Evolutionary conservation across 2,888 invertebrate genomes (phyloP).

Genomic region (Chrysina gloriosa): DNA sequence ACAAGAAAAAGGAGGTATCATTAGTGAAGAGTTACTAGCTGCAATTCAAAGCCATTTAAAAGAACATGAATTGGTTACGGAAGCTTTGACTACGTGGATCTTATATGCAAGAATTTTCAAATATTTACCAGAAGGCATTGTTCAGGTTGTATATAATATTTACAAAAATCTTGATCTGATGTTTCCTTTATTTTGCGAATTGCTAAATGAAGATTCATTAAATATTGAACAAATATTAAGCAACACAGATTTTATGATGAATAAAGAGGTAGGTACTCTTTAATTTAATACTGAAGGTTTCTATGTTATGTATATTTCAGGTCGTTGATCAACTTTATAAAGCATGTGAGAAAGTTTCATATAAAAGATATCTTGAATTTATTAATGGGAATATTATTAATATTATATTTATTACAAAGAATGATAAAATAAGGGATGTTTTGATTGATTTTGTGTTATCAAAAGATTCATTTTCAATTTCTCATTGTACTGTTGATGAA

Average conservation of each 20-base stretch:
- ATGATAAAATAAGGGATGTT: slow-evolving; percentile 7
- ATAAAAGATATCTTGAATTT: slow-evolving; percentile 26
- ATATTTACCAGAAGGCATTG: slow-evolving; percentile 1
- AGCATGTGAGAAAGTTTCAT: slow-evolving; percentile 8
- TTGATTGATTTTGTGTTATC: slow-evolving; percentile 30
- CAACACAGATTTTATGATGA: neutral
- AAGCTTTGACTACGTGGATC: slow-evolving; percentile 20
- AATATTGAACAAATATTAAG: slow-evolving; percentile 9
- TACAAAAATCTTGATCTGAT: slow-evolving; percentile 1
- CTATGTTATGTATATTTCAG: slow-evolving; percentile 12
- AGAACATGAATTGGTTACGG: slow-evolving; percentile 7
- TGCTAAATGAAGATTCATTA: slow-evolving; percentile 17
- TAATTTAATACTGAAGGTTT: neutral
- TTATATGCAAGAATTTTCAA: slow-evolving; percentile 2
- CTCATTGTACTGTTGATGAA: neutral
- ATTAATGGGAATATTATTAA: slow-evolving; percentile 22
- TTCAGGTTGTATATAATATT: slow-evolving; percentile 5
- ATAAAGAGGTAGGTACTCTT: slow-evolving; percentile 7
- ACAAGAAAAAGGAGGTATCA: neutral
- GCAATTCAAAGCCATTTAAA: slow-evolving; percentile 17
- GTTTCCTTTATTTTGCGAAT: slow-evolving; percentile 11
- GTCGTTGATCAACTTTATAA: slow-evolving; percentile 15
- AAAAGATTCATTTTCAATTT: slow-evolving; percentile 3
- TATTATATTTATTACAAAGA: slow-evolving; percentile 19
- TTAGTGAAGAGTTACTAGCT: neutral